Evolutionary conservation across 2,113 vertebrate species (phyloP).

Genomic region (Aptenodytes patagonicus): DNA sequence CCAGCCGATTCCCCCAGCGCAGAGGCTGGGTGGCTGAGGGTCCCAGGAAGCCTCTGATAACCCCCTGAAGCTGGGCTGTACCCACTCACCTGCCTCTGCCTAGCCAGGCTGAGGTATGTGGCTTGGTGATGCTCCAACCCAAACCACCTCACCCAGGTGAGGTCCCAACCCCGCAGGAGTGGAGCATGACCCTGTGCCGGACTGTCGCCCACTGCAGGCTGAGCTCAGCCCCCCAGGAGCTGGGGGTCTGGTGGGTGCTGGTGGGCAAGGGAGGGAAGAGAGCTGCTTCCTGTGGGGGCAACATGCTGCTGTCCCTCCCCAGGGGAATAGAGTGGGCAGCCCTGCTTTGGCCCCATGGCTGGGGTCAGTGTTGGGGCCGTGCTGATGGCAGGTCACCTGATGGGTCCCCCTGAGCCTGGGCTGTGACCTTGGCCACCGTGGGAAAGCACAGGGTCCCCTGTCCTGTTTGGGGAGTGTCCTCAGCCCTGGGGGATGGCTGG

Average conservation of each 20-base stretch:
- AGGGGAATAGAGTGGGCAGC: neutral
- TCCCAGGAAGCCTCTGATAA: neutral
- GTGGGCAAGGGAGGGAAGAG: neutral
- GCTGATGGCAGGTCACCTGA: neutral
- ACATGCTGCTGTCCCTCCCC: neutral
- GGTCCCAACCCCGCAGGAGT: fast-evolving
- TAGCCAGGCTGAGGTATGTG: neutral
- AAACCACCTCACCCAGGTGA: neutral
- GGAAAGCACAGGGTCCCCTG: neutral
- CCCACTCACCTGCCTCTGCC: neutral
- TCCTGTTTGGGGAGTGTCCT: neutral
- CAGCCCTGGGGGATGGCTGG: no score
- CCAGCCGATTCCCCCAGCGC: neutral
- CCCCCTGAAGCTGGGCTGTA: neutral
- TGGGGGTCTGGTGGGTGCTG: neutral
- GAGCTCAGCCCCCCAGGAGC: neutral
- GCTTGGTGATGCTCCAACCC: neutral
- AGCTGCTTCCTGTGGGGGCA: neutral
- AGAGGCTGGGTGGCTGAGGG: neutral
- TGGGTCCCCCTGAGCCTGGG: neutral
- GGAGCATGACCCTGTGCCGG: fast-evolving
- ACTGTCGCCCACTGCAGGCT: neutral
- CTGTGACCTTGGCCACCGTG: neutral
- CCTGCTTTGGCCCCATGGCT: neutral
- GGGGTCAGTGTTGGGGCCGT: neutral